phyloP scores from a whole-genome alignment of 2,113 vertebrate genomes.

The Oryzias curvinotus region DNA sequence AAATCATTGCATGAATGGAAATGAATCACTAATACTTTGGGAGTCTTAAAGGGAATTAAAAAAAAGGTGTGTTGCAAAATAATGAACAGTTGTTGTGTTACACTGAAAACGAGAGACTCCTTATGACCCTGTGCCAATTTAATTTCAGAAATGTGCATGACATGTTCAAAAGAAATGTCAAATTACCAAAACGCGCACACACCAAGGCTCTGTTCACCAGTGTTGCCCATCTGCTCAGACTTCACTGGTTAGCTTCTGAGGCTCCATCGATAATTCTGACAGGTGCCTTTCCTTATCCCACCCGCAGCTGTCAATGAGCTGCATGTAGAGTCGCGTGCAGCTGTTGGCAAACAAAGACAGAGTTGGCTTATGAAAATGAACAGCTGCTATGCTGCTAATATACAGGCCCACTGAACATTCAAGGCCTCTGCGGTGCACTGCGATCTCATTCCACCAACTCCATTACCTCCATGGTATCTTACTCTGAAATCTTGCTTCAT shows the following conservation, averaged over 20 bases:
- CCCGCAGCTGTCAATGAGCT: constrained; percentile 62
- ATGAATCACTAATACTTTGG: no score
- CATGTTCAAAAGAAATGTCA: constrained; percentile 23
- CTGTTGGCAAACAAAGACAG: constrained; percentile 64
- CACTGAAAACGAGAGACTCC: neutral
- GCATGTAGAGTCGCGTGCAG: no score
- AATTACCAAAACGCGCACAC: constrained; percentile 34
- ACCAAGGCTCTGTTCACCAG: constrained; percentile 30
- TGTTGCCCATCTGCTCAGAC: constrained; percentile 55
- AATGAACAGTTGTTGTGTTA: no score
- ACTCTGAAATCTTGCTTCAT: constrained; percentile 53
- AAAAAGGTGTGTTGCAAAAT: no score
- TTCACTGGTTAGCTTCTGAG: constrained; percentile 47
- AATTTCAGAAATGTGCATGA: constrained; percentile 5
- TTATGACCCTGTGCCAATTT: constrained; percentile 18
- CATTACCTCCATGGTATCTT: constrained; percentile 35
- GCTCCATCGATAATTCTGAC: constrained; percentile 56
- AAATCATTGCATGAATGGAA: no score
- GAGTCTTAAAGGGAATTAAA: no score
- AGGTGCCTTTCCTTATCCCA: constrained; percentile 59
- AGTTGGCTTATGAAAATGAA: constrained; percentile 56
- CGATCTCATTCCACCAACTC: constrained; percentile 22
- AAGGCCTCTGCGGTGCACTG: constrained; percentile 35
- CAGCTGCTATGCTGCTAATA: constrained; percentile 64
- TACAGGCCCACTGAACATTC: constrained; percentile 38